phyloP scores from a whole-genome alignment of 2,113 vertebrate genomes.

The Syngnathus floridae region DNA sequence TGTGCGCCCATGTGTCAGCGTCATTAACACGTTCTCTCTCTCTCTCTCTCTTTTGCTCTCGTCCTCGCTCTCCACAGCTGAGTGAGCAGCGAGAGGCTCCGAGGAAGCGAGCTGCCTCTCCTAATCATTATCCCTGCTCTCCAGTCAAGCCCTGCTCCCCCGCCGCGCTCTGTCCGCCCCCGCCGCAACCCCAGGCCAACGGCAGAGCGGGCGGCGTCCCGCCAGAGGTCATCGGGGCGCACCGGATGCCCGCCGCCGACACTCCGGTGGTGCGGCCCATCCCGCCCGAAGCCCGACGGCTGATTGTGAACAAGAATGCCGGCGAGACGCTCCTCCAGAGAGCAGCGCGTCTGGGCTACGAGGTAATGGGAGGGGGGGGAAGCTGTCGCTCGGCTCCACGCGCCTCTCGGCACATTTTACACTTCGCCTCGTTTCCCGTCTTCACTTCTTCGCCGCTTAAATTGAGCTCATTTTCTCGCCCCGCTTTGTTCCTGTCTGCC shows the following conservation, averaged over 20 bases:
- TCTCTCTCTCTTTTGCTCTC: no score
- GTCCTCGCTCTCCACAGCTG: constrained; percentile 49
- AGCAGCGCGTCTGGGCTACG: constrained; percentile 89
- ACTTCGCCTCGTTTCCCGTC: constrained; percentile 31
- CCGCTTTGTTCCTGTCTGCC: constrained; percentile 41
- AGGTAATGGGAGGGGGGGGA: constrained; percentile 65
- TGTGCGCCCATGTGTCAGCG: constrained; percentile 66
- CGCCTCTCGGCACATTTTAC: constrained; percentile 22
- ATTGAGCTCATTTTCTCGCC: constrained; percentile 52
- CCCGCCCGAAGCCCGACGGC: constrained; percentile 88
- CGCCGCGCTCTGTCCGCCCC: constrained; percentile 51
- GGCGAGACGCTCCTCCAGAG: constrained; percentile 94
- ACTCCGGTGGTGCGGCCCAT: constrained; percentile 74
- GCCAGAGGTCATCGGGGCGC: constrained; percentile 35
- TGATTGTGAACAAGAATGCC: constrained; percentile 97
- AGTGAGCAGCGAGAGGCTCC: constrained; percentile 58
- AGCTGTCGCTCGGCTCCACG: constrained; percentile 12
- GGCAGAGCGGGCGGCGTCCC: constrained; percentile 30
- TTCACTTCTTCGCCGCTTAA: constrained; percentile 30
- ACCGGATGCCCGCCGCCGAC: constrained; percentile 41
- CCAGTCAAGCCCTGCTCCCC: constrained; percentile 64
- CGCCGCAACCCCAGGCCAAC: constrained; percentile 71
- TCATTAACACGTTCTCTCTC: constrained; percentile 56
- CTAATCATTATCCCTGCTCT: constrained; percentile 66
- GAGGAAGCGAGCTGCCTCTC: constrained; percentile 60